Evolutionary conservation across 1,140 invertebrate species (phyloP).

Genomic region (Trinorchestia longiramus): DNA sequence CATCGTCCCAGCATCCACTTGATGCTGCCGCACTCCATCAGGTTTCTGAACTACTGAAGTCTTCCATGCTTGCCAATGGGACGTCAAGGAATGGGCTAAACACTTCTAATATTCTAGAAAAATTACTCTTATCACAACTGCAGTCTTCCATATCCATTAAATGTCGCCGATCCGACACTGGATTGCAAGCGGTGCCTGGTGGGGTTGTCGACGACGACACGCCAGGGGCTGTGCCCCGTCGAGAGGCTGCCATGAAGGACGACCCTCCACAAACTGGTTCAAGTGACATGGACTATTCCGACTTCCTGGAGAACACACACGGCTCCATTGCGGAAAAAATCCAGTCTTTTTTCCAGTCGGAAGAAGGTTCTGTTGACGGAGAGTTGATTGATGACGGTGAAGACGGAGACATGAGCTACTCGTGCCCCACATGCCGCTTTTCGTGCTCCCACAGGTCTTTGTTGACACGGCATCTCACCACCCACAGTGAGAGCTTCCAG

Average conservation of each 20-base stretch:
- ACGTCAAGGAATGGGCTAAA: not conserved
- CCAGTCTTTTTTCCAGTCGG: not conserved
- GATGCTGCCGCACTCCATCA: not conserved
- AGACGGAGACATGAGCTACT: constrained; percentile 5
- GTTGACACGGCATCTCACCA: constrained; percentile 38
- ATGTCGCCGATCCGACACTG: not conserved
- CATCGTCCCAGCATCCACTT: not conserved
- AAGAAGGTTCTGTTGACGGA: not conserved
- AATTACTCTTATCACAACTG: not conserved
- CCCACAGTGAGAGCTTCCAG: constrained; percentile 19
- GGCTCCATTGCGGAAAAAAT: not conserved
- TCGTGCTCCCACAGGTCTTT: not conserved
- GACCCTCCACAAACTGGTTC: not conserved
- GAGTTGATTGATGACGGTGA: not conserved
- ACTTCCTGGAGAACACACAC: not conserved
- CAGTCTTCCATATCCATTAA: not conserved
- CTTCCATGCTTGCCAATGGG: constrained; percentile 11
- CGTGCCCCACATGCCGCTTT: not conserved
- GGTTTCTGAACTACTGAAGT: not conserved
- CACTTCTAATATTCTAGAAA: not conserved
- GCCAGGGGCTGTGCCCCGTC: not conserved
- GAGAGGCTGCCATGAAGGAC: not conserved
- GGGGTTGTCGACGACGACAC: not conserved
- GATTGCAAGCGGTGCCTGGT: not conserved
- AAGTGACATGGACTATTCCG: constrained; percentile 18